Evolutionary conservation across 2,113 vertebrate genomes (phyloP).

Genomic region (Saccopteryx leptura): DNA sequence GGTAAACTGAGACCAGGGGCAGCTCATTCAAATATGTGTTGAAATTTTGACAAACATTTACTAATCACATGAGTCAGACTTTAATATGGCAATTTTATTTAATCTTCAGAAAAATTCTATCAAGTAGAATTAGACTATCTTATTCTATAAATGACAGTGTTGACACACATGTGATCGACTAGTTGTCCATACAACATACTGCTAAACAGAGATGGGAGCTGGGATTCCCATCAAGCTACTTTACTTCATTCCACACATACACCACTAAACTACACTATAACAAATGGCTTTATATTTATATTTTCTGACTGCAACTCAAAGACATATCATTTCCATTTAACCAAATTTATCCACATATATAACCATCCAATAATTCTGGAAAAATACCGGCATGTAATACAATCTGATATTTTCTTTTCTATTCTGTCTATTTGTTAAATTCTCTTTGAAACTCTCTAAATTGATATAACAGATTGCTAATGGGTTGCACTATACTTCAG

Average conservation of each 20-base stretch:
- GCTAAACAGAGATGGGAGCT: not conserved
- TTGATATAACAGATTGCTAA: not conserved
- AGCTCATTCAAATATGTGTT: not conserved
- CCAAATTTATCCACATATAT: no score
- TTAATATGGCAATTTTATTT: not conserved
- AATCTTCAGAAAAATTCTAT: not conserved
- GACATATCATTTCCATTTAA: not conserved
- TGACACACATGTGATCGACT: not conserved
- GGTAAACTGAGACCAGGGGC: not conserved
- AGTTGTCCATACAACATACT: not conserved
- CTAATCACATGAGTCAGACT: not conserved
- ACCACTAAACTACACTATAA: not conserved
- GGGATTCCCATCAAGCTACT: not conserved
- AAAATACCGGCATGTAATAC: not conserved
- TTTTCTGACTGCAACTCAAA: not conserved
- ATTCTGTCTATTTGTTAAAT: conserved; percentile 29
- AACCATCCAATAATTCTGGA: not conserved
- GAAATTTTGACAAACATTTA: conserved; percentile 27
- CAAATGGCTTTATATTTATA: not conserved
- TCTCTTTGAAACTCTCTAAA: not conserved
- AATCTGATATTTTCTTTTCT: not conserved
- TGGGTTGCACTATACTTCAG: not conserved
- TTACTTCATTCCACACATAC: not conserved
- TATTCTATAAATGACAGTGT: not conserved
- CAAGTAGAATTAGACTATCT: not conserved